A percentile compares a stretch with the other conserved stretches of the same genome.
These are phyloP conservation scores for Monopterus albus DNA, from an alignment of 2,113 vertebrate species.

Conservation along the genomic window DNA sequence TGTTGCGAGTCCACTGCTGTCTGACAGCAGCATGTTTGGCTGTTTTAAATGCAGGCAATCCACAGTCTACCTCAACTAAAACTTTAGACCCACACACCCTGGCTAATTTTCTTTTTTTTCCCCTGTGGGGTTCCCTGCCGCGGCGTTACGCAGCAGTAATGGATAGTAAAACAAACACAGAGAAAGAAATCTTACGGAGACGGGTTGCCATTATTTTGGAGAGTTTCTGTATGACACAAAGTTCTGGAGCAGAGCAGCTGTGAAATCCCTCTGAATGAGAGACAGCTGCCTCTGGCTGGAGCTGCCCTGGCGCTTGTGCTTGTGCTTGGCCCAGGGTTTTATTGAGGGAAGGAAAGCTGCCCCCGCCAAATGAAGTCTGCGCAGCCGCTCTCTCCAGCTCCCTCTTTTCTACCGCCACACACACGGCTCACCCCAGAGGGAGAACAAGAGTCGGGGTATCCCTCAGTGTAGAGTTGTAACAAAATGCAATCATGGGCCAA, in stretches of 20 bases:
- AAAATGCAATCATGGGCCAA: slow-evolving; percentile 73
- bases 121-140: slow-evolving; percentile 59
- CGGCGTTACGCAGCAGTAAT: slow-evolving; percentile 65
- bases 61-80: slow-evolving; percentile 20
- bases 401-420: slow-evolving; percentile 71
- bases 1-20: slow-evolving; percentile 61
- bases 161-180: slow-evolving; percentile 48
- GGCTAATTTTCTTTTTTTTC: not conserved
- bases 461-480: slow-evolving; percentile 79
- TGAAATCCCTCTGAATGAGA: slow-evolving; percentile 89
- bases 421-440: slow-evolving; percentile 70
- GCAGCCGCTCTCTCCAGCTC: slow-evolving; percentile 72
- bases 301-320: slow-evolving; percentile 73
- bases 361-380: slow-evolving; percentile 65
- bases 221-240: slow-evolving; percentile 90
- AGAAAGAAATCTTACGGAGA: slow-evolving; percentile 52
- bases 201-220: slow-evolving; percentile 90
- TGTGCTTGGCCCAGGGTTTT: slow-evolving; percentile 59
- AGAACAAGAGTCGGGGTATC: slow-evolving; percentile 76
- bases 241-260: slow-evolving; percentile 88
- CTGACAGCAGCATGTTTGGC: slow-evolving; percentile 27
- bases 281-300: slow-evolving; percentile 81
- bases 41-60: slow-evolving; percentile 27
- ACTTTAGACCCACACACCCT: not conserved
- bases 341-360: slow-evolving; percentile 43